A percentile compares a stretch with the other conserved stretches of the same genome.
phyloP scores from a whole-genome alignment of 30 jellyfish, hydroid and myxozoan genomes.

The Turritopsis rubra region DNA sequence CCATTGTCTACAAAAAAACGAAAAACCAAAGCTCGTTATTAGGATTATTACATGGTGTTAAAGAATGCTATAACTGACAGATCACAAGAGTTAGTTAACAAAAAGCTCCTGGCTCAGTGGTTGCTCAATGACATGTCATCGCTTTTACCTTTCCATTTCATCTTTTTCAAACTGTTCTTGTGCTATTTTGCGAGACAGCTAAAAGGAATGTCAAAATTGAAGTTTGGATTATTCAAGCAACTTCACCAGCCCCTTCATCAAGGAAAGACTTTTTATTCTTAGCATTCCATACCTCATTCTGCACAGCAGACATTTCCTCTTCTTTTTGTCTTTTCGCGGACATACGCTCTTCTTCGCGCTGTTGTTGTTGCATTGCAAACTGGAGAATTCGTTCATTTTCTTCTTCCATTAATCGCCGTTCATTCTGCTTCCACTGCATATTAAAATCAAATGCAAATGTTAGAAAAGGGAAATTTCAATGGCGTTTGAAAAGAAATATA shows the following conservation, averaged over 20 bases:
- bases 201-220: background rate
- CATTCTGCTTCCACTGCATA: slow-evolving; percentile 75
- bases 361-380: slow-evolving; percentile 74
- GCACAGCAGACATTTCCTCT: slow-evolving; percentile 82
- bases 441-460: background rate
- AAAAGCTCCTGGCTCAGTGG: too few species aligned
- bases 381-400: slow-evolving; percentile 71
- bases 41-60: background rate
- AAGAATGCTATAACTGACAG: background rate
- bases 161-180: slow-evolving; percentile 61
- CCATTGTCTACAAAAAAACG: background rate
- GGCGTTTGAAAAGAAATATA: too few species aligned
- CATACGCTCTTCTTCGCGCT: slow-evolving; percentile 78
- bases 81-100: background rate
- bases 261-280: background rate
- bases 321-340: slow-evolving; percentile 57
- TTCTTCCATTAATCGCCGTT: slow-evolving; percentile 72
- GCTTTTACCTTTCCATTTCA: slow-evolving; percentile 80
- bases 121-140: background rate
- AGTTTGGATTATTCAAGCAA: background rate
- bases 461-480: too few species aligned
- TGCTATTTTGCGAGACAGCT: slow-evolving; percentile 59
- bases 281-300: slow-evolving; percentile 38
- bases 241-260: background rate
- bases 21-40: background rate